Conservation (phyloP, 1,140 invertebrate species). For the Lysiphlebus fabarum region DNA sequence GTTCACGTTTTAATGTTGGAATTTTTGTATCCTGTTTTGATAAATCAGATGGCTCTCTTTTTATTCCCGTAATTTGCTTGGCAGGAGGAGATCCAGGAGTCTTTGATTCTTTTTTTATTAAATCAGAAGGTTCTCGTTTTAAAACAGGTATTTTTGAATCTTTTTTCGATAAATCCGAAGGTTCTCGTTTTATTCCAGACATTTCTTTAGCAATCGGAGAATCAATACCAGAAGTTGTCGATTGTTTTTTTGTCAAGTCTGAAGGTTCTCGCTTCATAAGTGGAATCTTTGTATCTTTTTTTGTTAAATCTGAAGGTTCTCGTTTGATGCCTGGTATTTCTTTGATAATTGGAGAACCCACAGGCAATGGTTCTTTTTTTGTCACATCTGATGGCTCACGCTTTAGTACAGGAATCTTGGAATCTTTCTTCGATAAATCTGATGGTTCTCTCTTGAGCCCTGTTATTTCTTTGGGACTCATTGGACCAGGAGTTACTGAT, state of each 20-base stretch:
- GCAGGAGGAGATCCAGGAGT: no score
- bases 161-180: neutral
- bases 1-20: conserved; percentile 17
- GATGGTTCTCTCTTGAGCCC: no score
- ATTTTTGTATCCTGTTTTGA: neutral
- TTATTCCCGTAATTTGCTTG: no score
- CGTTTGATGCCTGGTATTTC: neutral
- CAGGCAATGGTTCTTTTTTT: neutral
- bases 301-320: no score
- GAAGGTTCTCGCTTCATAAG: neutral
- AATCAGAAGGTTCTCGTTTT: conserved; percentile 15
- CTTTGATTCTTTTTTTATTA: conserved; percentile 6
- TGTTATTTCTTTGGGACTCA: no score
- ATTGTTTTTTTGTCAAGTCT: no score
- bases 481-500: no score
- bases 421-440: conserved; percentile 7
- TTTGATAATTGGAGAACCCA: no score
- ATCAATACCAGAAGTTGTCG: neutral
- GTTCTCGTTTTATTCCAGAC: no score
- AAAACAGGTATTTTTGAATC: conserved; percentile 19
- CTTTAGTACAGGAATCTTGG: neutral
- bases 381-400: conserved; percentile 2
- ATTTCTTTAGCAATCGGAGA: neutral
- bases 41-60: neutral
- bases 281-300: conserved; percentile 36